Evolutionary conservation across 2,888 invertebrate genomes (phyloP).

Genomic region (Thereva nobilitata): DNA sequence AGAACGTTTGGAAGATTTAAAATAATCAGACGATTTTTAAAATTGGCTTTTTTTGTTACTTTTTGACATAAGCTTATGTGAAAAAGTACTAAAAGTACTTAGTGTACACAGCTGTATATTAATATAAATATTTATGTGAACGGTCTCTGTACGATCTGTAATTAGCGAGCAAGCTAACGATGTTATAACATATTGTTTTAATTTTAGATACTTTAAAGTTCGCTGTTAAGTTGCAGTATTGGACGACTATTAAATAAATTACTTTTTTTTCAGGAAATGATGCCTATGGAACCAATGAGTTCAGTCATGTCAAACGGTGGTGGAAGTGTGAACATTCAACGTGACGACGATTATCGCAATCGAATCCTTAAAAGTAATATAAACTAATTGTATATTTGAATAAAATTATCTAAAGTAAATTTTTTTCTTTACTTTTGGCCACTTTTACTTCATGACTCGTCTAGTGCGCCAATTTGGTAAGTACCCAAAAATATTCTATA

Average conservation of each 20-base stretch:
- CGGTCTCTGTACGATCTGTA: too few relatives aligned
- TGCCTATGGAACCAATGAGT: conserved; percentile 57
- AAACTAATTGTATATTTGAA: not conserved
- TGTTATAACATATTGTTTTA: too few relatives aligned
- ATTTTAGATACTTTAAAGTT: not conserved
- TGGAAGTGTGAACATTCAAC: conserved; percentile 51
- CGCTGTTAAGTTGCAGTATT: conserved; percentile 1
- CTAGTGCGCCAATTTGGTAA: conserved; percentile 40
- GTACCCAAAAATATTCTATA: conserved; percentile 8
- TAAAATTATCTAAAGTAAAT: conserved; percentile 17
- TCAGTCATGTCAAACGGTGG: conserved; percentile 54
- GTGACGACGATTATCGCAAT: conserved; percentile 58
- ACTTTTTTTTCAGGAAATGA: conserved; percentile 52
- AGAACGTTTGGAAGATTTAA: too few relatives aligned
- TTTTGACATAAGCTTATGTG: too few relatives aligned
- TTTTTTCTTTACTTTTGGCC: conserved; percentile 35
- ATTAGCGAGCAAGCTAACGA: too few relatives aligned
- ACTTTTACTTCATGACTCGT: conserved; percentile 32
- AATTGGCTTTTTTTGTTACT: too few relatives aligned
- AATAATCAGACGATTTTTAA: too few relatives aligned
- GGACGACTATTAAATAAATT: not conserved
- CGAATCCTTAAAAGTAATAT: conserved; percentile 49
- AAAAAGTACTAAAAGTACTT: too few relatives aligned
- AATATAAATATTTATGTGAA: too few relatives aligned
- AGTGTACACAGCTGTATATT: too few relatives aligned